phyloP scores from a whole-genome alignment of 2,113 vertebrate species.

The Phylloscopus whistleri region DNA sequence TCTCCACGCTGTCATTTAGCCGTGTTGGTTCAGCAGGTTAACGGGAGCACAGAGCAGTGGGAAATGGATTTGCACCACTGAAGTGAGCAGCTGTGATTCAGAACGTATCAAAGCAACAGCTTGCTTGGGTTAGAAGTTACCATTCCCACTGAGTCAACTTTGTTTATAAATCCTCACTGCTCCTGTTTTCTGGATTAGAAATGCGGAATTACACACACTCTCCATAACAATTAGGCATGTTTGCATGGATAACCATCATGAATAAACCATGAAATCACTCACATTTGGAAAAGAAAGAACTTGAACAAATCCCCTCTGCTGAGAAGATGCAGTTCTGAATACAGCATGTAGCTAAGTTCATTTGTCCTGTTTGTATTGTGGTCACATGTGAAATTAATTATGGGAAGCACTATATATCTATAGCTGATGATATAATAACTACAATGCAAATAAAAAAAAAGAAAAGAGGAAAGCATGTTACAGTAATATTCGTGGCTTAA shows the following conservation, averaged over 20 bases:
- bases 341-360: background rate
- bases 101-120: background rate
- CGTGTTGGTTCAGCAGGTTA: background rate
- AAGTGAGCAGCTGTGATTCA: background rate
- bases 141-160: background rate
- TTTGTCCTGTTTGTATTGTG: background rate
- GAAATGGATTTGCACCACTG: slow-evolving; percentile 7
- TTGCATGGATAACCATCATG: background rate
- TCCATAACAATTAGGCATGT: background rate
- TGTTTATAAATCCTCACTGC: background rate
- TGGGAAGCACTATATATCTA: background rate
- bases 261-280: slow-evolving; percentile 38
- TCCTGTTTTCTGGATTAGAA: slow-evolving; percentile 1
- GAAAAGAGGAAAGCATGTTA: background rate
- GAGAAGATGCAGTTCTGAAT: background rate
- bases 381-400: background rate
- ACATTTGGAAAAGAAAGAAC: background rate
- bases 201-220: background rate
- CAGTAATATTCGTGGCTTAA: background rate
- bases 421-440: background rate
- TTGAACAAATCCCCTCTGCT: slow-evolving; percentile 8
- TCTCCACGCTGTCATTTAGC: background rate
- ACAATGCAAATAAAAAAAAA: background rate
- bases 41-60: background rate
- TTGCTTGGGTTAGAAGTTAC: background rate